Evolutionary conservation across 2,113 vertebrate species (phyloP), one percentile per base, ranked within the genome.

Genomic region (Bombycilla garrulus): DNA sequence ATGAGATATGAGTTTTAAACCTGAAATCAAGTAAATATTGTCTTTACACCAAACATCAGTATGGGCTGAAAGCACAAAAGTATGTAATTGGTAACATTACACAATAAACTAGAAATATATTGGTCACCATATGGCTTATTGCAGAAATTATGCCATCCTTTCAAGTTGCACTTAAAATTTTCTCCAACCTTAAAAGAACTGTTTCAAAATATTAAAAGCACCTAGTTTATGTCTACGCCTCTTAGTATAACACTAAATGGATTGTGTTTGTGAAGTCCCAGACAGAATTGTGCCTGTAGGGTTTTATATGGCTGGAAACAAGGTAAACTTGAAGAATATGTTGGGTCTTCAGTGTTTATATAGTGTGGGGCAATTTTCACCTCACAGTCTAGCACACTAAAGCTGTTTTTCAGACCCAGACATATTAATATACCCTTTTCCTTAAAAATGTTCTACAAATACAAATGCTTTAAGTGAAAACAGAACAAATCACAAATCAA

Each of bases 1-100:
- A 89, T 53, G 73, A 81, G 31, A 92, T 65, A 47, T 21, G n/a
- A 44, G 35, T 42, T 89, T 95, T 83, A 91, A 74, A 85, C 21
- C 15, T 57, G 82, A 88, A 91, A 96, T 86, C 65, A 81, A 90
- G 29, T 81, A 93, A 94, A 92, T 90, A 77, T 92, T 96, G 91
- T 94, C 65, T 92, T 92, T 80, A 50, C 57, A 80, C 11, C 16
- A 81, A 5, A 50, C 57, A 80, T 10, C 16, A 81, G 5, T 84
- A 73, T 65, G 0, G 0, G 7, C 36, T 78, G 85, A 84, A 93
- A 93, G 58, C n/a, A 93, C 31, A 64, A 5, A 66, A 53, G 31
- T 64, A 85, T 45, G 48, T 60, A 80, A 78, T 44, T 74, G 28
- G 83, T 74, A 95, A 78, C 45, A 45, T 40, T 67, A 81, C 36